A percentile compares a stretch with the other conserved stretches of the same genome.
Evolutionary conservation across 2,888 invertebrate genomes (phyloP).

Genomic region (Macrophya annulata): DNA sequence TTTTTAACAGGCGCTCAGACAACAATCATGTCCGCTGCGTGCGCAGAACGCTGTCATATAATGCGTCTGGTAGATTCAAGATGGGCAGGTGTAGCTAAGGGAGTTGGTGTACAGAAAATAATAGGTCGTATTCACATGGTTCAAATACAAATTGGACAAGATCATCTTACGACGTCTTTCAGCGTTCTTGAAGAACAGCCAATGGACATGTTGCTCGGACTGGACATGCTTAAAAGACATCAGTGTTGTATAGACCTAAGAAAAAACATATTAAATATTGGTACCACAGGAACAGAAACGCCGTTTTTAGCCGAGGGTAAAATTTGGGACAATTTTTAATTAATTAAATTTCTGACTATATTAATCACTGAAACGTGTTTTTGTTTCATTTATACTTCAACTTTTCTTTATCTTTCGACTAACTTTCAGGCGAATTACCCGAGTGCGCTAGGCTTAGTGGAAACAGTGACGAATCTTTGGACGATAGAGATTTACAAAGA

Average conservation of each 20-base stretch:
- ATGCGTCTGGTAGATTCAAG: slow-evolving; percentile 93
- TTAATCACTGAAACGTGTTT: neutral
- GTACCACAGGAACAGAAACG: slow-evolving; percentile 96
- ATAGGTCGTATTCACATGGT: slow-evolving; percentile 98
- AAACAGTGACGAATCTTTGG: slow-evolving; percentile 85
- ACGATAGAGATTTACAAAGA: slow-evolving; percentile 87
- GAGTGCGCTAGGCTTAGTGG: slow-evolving; percentile 92
- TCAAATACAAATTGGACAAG: slow-evolving; percentile 97
- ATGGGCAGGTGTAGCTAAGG: slow-evolving; percentile 98
- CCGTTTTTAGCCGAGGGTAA: slow-evolving; percentile 90
- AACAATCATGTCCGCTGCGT: slow-evolving; percentile 98
- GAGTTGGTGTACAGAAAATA: slow-evolving; percentile 97
- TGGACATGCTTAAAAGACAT: slow-evolving; percentile 98
- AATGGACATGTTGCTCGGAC: slow-evolving; percentile 98
- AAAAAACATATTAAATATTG: slow-evolving; percentile 93
- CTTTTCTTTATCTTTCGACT: slow-evolving; percentile 31
- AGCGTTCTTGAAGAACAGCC: slow-evolving; percentile 98
- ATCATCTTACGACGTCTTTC: slow-evolving; percentile 97
- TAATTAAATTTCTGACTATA: too few species aligned
- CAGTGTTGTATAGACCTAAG: slow-evolving; percentile 97
- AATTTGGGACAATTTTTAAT: neutral
- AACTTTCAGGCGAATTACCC: slow-evolving; percentile 83
- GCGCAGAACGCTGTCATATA: slow-evolving; percentile 96
- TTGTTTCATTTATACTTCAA: neutral
- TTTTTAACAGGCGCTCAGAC: slow-evolving; percentile 90